Evolutionary conservation across 2,888 invertebrate genomes (phyloP), one percentile per base, ranked within the genome.

Genomic region (Anthophora plumipes): DNA sequence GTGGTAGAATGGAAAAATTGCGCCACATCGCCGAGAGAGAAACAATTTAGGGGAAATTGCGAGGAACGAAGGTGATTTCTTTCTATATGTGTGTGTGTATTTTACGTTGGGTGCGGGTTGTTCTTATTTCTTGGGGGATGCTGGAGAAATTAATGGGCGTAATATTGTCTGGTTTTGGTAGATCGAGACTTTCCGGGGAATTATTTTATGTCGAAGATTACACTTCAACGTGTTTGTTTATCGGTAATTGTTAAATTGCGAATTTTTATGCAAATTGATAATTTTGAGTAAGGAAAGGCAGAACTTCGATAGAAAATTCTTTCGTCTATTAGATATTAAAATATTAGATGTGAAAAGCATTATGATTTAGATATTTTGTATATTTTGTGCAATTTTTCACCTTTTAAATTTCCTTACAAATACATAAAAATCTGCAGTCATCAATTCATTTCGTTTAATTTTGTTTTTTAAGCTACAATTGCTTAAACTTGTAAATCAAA

Each of bases 61-160:
- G 37, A 63, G 63, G 48, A 64, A 48, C 31, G 48, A n/a, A 50
- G 48, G 31, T 8, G 41, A 37, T 5, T 14, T 7, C 2, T n/a
- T n/a, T n/a, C n/a, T n/a, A n/a, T n/a, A n/a, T n/a, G n/a, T 14
- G 22, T 9, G 11, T 1, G 43, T 11, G 41, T 22, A 2, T 46
- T 12, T 22, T 46, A 9, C 6, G 43, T 14, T 61, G 17, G 1
- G 17, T 11, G 1, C 11, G 43, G 17, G 11, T 61, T 22, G 43
- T 43, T 61, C 43, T 61, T 61, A n/a, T 61, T 61, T 20, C 25
- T 25, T 22, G 48, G 12, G 66, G 66, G 66, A 66, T 39, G 22
- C 64, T 52, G 50, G 37, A 52, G 50, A 52, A 52, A 66, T 50
- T 48, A 64, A 64, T 64, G 64, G 64, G 1, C 3, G 64, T 37